Evolutionary conservation across 2,888 invertebrate species (phyloP), one percentile per base, ranked within the genome.

Genomic region (Resseliella maxima): DNA sequence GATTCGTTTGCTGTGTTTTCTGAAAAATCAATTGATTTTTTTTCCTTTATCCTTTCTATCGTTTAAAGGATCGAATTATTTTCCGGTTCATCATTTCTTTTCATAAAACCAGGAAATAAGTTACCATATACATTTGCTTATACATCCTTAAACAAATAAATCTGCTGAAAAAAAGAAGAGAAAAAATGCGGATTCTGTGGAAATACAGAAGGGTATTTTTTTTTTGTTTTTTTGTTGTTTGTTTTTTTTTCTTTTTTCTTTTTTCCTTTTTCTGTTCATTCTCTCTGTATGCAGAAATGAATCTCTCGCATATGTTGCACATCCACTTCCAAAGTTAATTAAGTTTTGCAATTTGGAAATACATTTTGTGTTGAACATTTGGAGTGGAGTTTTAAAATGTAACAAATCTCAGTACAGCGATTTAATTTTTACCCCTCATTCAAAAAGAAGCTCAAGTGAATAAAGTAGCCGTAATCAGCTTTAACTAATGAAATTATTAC

Each of bases 401-500:
- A 59, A 27, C 27, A 59, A 59, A 59, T 59, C 59, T 59, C 59
- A 3, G 59, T 24, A 59, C 24, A 59, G 59, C 18, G 24, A 59
- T 59, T 59, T 59, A 59, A 59, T 24, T 59, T n/a, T 3, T 8
- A 3, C 27, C 24, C 59, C 27, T 18, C 18, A 2, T 8, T 8
- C 46, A 15, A 18, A 50, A 50, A 18, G 46, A 50, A 59, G 15
- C n/a, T 31, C 1, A 72, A 72, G 72, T 72, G 72, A 72, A 72
- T 72, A 15, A 31, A 72, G 31, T 35, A 35, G 72, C 31, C 15
- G n/a, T 72, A 72, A 72, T 31, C 31, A 31, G 72, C 15, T 27
- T 72, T 72, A 72, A 72, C 31, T 72, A 72, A 72, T 72, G 72
- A 72, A 72, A 72, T 72, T 72, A 72, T 72, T 35, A 12, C 24